Conservation (phyloP, 2,113 vertebrate species). For the Sprattus sprattus region DNA sequence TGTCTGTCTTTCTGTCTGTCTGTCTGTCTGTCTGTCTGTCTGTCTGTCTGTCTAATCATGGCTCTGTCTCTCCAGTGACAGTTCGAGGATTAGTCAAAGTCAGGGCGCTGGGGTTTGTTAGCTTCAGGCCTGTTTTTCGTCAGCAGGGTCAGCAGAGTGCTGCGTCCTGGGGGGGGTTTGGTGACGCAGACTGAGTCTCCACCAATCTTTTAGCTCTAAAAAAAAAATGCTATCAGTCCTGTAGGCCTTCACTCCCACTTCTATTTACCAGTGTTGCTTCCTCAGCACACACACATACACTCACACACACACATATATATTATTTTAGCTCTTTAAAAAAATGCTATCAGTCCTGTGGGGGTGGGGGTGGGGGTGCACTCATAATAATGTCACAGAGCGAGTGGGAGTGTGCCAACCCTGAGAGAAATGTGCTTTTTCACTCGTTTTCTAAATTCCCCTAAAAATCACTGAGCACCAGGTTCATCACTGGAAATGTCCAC, state of each 20-base stretch:
- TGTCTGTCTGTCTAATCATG: not conserved
- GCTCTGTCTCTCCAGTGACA: not conserved
- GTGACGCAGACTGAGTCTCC: too few species aligned
- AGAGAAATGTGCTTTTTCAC: not conserved
- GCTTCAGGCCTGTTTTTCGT: not conserved
- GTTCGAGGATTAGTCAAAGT: slow-evolving; percentile 1
- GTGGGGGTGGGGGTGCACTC: not conserved
- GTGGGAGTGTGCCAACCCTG: not conserved
- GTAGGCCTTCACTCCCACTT: too few species aligned
- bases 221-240: too few species aligned
- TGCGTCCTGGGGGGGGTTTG: not conserved
- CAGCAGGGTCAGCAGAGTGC: not conserved
- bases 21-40: not conserved
- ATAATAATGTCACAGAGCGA: not conserved
- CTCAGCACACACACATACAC: too few species aligned
- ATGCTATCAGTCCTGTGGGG: too few species aligned
- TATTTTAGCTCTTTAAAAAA: too few species aligned
- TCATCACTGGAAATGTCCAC: not conserved
- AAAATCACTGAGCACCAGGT: not conserved
- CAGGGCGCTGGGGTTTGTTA: not conserved
- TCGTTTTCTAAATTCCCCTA: not conserved
- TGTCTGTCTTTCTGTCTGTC: not conserved
- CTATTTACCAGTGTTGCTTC: too few species aligned
- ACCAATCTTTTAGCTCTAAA: too few species aligned
- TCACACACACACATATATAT: too few species aligned